Percentiles rank a stretch among this genome's conserved stretches.
These are phyloP conservation scores for Monochamus alternatus DNA, from an alignment of 2,888 invertebrate species.

Conservation along the genomic window DNA sequence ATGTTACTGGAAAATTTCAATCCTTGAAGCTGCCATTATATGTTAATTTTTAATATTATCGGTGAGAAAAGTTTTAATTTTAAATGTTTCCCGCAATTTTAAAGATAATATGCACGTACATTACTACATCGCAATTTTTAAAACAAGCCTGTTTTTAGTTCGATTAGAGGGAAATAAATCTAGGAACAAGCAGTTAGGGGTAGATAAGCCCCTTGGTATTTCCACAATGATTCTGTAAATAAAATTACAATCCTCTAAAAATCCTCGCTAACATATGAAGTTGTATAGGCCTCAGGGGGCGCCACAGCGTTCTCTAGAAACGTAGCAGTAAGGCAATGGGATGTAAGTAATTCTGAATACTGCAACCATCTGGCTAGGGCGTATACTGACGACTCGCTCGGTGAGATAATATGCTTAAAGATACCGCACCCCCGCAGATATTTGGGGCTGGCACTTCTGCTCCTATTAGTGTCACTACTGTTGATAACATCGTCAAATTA, in stretches of 20 bases:
- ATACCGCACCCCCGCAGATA: slow-evolving; percentile 62
- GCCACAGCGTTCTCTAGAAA: slow-evolving; percentile 46
- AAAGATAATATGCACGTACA: not conserved
- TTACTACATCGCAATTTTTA: not conserved
- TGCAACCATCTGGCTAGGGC: slow-evolving; percentile 64
- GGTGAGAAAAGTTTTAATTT: too few relatives aligned
- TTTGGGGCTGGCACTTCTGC: slow-evolving; percentile 57
- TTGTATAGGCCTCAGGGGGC: slow-evolving; percentile 48
- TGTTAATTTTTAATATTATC: too few relatives aligned
- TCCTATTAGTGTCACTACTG: slow-evolving; percentile 53
- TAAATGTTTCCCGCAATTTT: too few relatives aligned
- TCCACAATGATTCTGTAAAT: slow-evolving; percentile 48
- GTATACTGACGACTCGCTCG: slow-evolving; percentile 60
- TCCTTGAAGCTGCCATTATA: too few relatives aligned
- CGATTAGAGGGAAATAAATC: slow-evolving; percentile 24
- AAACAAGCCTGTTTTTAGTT: not conserved
- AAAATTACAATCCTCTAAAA: slow-evolving; percentile 56
- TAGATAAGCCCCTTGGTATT: slow-evolving; percentile 37
- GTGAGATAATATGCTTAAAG: slow-evolving; percentile 65
- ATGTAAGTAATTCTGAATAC: slow-evolving; percentile 64
- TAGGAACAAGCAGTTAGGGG: slow-evolving; percentile 34
- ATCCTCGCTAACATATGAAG: slow-evolving; percentile 56
- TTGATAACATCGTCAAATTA: slow-evolving; percentile 53
- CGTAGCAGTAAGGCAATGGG: slow-evolving; percentile 59
- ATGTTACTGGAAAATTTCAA: too few relatives aligned